Percentiles rank a stretch among this genome's conserved stretches.
These are phyloP conservation scores for Tadarida brasiliensis DNA, from an alignment of 2,797 vertebrate species.

Conservation along the genomic window DNA sequence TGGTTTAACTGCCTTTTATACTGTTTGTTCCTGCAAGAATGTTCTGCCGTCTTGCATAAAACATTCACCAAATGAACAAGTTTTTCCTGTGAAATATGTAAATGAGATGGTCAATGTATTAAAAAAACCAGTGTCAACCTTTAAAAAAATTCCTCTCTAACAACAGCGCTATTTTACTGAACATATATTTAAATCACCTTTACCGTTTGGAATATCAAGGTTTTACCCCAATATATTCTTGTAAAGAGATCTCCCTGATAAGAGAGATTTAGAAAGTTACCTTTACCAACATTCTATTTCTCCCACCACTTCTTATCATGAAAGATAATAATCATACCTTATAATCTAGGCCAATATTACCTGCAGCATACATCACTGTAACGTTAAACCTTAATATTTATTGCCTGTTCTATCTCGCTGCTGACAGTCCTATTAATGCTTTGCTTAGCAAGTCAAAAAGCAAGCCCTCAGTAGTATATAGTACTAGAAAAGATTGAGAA, in stretches of 20 bases:
- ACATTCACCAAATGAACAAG: neutral
- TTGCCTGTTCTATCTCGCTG: conserved; percentile 80
- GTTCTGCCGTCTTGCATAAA: neutral
- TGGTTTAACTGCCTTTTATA: neutral
- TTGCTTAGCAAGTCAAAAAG: conserved; percentile 82
- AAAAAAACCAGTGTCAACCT: neutral
- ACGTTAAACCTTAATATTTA: conserved; percentile 85
- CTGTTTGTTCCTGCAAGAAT: neutral
- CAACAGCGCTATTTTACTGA: conserved; percentile 45
- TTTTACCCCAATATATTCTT: neutral
- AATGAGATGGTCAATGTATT: conserved; percentile 14
- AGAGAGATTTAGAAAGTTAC: conserved; percentile 66
- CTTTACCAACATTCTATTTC: conserved; percentile 61
- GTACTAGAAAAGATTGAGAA: conserved; percentile 82
- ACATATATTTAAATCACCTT: conserved; percentile 4
- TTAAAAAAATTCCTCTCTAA: neutral
- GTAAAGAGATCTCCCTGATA: neutral
- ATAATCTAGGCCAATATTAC: conserved; percentile 77
- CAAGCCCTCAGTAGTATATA: conserved; percentile 74
- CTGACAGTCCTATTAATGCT: conserved; percentile 84
- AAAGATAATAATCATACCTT: conserved; percentile 80
- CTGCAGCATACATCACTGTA: conserved; percentile 79
- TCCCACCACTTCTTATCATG: conserved; percentile 66
- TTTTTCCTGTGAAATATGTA: neutral
- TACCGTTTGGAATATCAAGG: neutral